Evolutionary conservation across 2,888 invertebrate genomes (phyloP), one percentile per base, ranked within the genome.

Genomic region (Eupithecia exiguata): DNA sequence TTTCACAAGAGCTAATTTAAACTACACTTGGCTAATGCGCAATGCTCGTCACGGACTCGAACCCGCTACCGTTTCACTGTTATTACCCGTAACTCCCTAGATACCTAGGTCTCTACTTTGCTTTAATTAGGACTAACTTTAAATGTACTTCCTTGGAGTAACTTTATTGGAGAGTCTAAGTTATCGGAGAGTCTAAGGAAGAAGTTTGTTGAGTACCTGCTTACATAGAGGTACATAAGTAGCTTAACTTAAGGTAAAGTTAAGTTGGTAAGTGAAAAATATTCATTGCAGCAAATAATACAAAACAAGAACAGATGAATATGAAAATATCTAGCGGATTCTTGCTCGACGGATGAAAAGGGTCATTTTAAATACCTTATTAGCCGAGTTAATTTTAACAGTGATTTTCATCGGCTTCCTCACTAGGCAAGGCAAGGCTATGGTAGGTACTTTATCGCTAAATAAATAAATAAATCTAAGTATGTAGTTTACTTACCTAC

Each of bases 61-160:
- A 70, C 72, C 70, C 70, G 72, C 72, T 71, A 72, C 66, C 25
- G 58, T 66, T 70, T 21, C 61, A 63, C 71, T 74, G 62, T 71
- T 73, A 77, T 67, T 70, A 72, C 68, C 71, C 70, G 35, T 46
- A 58, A 72, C 46, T 53, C 75, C 75, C 72, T 43, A 72, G 69
- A 49, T 46, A 30, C 58, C 5, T 21, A 67, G 68, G 66, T 46
- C 36, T 65, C 65, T 71, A 70, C 67, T 70, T 70, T 35, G 36
- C 38, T n/a, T 38, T 75, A 74, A 78, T 78, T 74, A 75, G 71
- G 49, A 69, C 67, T 77, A 77, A 75, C 70, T 78, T 73, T 25
- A 61, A 66, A 25, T 40, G 38, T 46, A 62, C 35, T 30, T 58
- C 5, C 18, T 16, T 58, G 12, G 25, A 58, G 58, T 21, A 10